phyloP scores from a whole-genome alignment of 2,888 invertebrate genomes.

The Drosophila limbata region DNA sequence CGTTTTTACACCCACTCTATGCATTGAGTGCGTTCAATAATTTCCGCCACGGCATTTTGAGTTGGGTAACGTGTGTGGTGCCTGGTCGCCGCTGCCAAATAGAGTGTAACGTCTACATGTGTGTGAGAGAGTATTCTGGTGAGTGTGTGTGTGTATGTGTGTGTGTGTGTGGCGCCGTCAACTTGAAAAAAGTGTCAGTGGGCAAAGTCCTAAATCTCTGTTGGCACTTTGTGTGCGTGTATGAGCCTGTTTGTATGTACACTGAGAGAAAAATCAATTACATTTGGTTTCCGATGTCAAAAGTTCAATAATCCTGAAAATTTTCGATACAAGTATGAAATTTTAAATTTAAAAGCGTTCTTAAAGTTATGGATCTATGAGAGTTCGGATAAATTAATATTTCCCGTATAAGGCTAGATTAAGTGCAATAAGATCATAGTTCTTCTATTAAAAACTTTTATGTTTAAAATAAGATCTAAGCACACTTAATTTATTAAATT shows the following conservation, averaged over 20 bases:
- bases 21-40: constrained; percentile 71
- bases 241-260: constrained; percentile 3
- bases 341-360: too few relatives aligned
- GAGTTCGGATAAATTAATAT: too few relatives aligned
- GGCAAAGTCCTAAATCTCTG: constrained; percentile 75
- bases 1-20: background rate
- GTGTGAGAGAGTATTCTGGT: background rate
- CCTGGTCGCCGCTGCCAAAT: constrained; percentile 70
- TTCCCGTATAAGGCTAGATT: too few relatives aligned
- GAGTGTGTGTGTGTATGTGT: constrained; percentile 18
- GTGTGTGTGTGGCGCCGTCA: constrained; percentile 63
- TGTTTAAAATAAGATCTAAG: too few relatives aligned
- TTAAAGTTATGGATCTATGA: too few relatives aligned
- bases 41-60: constrained; percentile 75
- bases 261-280: too few relatives aligned
- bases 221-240: constrained; percentile 45
- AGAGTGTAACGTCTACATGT: constrained; percentile 68
- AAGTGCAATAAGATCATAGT: too few relatives aligned
- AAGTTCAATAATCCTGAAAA: too few relatives aligned
- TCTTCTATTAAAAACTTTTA: too few relatives aligned
- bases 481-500: too few relatives aligned
- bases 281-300: too few relatives aligned
- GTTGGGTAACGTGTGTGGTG: constrained; percentile 67
- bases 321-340: too few relatives aligned
- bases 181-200: constrained; percentile 74